Percentiles rank a stretch among this genome's conserved stretches.
Evolutionary conservation across 2,797 vertebrate genomes (phyloP).

Genomic region (Meda fulgida): DNA sequence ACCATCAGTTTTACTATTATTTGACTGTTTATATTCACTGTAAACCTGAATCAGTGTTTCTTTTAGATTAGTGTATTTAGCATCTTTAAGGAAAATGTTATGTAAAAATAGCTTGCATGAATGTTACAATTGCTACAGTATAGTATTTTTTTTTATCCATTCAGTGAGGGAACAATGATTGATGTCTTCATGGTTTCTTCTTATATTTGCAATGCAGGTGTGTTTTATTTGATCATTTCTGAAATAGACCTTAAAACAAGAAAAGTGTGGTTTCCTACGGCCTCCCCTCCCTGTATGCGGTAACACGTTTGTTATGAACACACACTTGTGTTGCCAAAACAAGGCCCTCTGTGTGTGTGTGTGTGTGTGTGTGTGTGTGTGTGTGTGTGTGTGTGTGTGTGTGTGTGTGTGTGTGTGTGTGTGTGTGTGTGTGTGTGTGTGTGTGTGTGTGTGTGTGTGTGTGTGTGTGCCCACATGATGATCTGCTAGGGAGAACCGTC

Average conservation of each 20-base stretch:
- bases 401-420: background rate
- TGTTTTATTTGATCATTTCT: background rate
- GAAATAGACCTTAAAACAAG: background rate
- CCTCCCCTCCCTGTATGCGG: background rate
- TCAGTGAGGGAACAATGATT: background rate
- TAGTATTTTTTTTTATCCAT: background rate
- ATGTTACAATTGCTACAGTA: background rate
- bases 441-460: background rate
- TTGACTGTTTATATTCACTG: background rate
- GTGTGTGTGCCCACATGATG: background rate
- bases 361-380: constrained; percentile 3
- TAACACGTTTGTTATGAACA: constrained; percentile 21
- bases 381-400: background rate
- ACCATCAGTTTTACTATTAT: background rate
- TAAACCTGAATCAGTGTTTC: background rate
- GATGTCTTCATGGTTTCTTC: background rate
- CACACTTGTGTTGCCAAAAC: constrained; percentile 26
- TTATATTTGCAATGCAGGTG: background rate
- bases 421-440: background rate
- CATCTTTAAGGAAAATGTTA: background rate
- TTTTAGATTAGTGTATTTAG: background rate
- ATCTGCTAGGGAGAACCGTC: background rate
- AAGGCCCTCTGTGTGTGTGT: background rate
- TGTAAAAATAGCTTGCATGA: background rate
- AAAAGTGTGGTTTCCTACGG: background rate